phyloP scores from a whole-genome alignment of 2,113 vertebrate genomes.

The Leucopsar rothschildi region DNA sequence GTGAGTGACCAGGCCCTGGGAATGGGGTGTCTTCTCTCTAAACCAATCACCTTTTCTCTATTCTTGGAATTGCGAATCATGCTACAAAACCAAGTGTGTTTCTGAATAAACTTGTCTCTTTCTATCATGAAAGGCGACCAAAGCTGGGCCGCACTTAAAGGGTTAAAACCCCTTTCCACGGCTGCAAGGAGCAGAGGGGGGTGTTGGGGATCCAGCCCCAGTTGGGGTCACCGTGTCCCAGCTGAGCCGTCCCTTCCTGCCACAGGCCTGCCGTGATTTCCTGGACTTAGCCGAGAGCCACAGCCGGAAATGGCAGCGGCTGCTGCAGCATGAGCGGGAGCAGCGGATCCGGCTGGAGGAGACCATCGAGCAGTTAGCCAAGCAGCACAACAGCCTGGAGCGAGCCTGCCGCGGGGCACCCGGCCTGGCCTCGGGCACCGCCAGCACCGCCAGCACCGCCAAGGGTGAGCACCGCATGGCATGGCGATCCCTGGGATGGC shows the following conservation, averaged over 20 bases:
- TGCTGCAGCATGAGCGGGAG: constrained; percentile 94
- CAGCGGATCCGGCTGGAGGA: constrained; percentile 93
- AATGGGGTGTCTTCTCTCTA: no score
- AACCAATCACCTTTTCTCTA: no score
- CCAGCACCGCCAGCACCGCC: constrained; percentile 62
- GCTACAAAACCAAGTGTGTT: no score
- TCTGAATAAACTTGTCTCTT: no score
- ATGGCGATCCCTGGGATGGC: no score
- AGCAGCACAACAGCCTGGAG: constrained; percentile 98
- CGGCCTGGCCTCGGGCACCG: constrained; percentile 61
- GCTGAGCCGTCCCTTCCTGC: not conserved
- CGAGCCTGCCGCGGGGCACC: constrained; percentile 89
- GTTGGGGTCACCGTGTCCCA: rapidly evolving
- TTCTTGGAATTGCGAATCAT: no score
- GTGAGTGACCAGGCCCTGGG: no score
- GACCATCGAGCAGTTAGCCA: constrained; percentile 96
- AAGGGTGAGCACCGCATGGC: constrained; percentile 73
- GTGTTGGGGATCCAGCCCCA: rapidly evolving
- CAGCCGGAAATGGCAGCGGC: constrained; percentile 94
- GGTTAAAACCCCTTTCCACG: no score
- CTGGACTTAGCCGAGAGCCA: constrained; percentile 91
- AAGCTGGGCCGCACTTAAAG: no score
- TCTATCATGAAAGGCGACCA: no score
- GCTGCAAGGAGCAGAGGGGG: not conserved
- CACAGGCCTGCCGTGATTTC: constrained; percentile 95